A percentile compares a stretch with the other conserved stretches of the same genome.
phyloP scores from a whole-genome alignment of 1,140 invertebrate species.

The Zaprionus lachaisei region DNA sequence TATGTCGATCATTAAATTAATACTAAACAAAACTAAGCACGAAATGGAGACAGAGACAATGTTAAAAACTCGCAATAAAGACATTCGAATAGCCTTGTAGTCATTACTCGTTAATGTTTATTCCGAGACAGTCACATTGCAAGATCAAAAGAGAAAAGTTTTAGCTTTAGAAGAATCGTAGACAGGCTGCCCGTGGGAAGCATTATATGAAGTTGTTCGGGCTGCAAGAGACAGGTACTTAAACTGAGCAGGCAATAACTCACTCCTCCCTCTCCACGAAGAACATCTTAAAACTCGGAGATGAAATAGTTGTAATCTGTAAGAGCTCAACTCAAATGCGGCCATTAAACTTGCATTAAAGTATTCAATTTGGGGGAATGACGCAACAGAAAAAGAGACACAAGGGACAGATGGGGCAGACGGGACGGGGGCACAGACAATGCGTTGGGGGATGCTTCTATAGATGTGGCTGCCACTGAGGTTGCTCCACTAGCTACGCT shows the following conservation, averaged over 20 bases:
- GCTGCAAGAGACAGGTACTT: conserved; percentile 3
- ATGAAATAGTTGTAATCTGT: conserved; percentile 64
- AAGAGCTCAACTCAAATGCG: conserved; percentile 36
- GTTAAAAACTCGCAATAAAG: neutral
- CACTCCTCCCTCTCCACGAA: neutral
- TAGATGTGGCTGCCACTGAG: conserved; percentile 1
- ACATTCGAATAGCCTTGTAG: neutral
- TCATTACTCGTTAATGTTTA: neutral
- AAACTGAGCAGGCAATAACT: neutral
- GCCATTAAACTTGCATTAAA: conserved; percentile 79
- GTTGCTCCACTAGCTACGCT: neutral
- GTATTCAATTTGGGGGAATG: conserved; percentile 67
- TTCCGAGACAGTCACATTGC: neutral
- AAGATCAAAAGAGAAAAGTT: neutral
- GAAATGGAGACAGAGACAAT: neutral
- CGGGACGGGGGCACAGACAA: conserved; percentile 22
- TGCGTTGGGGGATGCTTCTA: conserved; percentile 54
- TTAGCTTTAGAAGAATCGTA: neutral
- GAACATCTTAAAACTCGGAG: conserved; percentile 41
- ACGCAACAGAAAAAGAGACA: conserved; percentile 18
- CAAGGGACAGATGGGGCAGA: neutral
- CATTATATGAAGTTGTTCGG: neutral
- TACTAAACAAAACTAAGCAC: neutral
- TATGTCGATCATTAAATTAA: too few relatives aligned
- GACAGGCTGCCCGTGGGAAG: neutral